A percentile compares a stretch with the other conserved stretches of the same genome.
Conservation (phyloP, 2,888 invertebrate genomes). For the Tryphoninae sp. region DNA sequence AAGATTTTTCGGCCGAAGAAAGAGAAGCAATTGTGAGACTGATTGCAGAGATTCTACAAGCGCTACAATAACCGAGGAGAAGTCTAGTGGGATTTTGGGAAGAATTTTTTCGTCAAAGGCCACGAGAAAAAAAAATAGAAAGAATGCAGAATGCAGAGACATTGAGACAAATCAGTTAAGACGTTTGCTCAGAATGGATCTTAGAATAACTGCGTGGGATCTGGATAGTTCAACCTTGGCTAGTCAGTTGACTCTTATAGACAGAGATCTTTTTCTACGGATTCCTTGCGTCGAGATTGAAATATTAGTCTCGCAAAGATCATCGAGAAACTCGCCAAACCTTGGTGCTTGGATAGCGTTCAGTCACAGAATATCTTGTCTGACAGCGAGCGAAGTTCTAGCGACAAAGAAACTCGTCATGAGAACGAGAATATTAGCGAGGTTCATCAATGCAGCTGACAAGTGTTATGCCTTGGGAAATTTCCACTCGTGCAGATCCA, state of each 20-base stretch:
- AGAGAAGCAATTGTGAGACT: slow-evolving; percentile 37
- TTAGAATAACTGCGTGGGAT: slow-evolving; percentile 82
- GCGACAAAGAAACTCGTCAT: slow-evolving; percentile 73
- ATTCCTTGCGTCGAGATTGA: slow-evolving; percentile 81
- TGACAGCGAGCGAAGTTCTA: slow-evolving; percentile 82
- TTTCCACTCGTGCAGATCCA: slow-evolving; percentile 83
- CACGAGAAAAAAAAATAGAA: slow-evolving; percentile 57
- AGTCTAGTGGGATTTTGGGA: slow-evolving; percentile 66
- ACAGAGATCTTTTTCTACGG: slow-evolving; percentile 82
- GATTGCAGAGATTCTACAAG: slow-evolving; percentile 6
- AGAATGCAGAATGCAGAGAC: slow-evolving; percentile 17
- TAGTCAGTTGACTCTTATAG: slow-evolving; percentile 83
- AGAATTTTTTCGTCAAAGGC: slow-evolving; percentile 70
- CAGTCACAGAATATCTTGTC: slow-evolving; percentile 82
- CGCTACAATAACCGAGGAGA: slow-evolving; percentile 56
- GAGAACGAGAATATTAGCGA: slow-evolving; percentile 82
- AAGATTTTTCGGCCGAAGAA: slow-evolving; percentile 67
- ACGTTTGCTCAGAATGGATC: slow-evolving; percentile 79
- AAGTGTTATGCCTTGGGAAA: slow-evolving; percentile 83
- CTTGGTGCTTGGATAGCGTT: slow-evolving; percentile 83
- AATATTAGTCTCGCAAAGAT: slow-evolving; percentile 80
- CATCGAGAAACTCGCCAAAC: slow-evolving; percentile 82
- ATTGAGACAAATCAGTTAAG: slow-evolving; percentile 74
- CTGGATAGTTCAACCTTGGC: slow-evolving; percentile 83
- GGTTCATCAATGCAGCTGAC: slow-evolving; percentile 83